Percentiles rank a stretch among this genome's conserved stretches.
phyloP scores from a whole-genome alignment of 2,888 invertebrate species.

The Altica lythri region DNA sequence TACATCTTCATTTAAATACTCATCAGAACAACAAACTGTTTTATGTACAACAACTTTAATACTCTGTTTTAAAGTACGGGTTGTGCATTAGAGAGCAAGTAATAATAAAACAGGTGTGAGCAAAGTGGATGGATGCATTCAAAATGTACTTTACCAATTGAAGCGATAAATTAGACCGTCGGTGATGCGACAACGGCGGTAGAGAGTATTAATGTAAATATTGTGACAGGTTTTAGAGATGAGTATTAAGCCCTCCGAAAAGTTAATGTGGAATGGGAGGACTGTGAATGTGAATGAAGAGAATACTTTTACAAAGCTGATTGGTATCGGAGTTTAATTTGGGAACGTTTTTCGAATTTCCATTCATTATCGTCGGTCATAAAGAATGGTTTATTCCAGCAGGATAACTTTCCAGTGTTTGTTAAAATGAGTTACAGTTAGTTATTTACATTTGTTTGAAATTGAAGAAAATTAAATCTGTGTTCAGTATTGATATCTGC shows the following conservation, averaged over 20 bases:
- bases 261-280: conserved; percentile 9
- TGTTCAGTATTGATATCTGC: too few relatives aligned
- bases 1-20: too few relatives aligned
- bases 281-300: conserved; percentile 6
- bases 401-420: too few relatives aligned
- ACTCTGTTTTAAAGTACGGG: too few relatives aligned
- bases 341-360: conserved; percentile 3
- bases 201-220: conserved; percentile 6
- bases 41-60: too few relatives aligned
- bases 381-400: background rate
- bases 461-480: too few relatives aligned
- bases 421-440: too few relatives aligned
- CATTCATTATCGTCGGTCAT: background rate
- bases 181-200: conserved; percentile 2
- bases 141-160: conserved; percentile 13
- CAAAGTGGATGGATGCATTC: background rate
- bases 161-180: conserved; percentile 15
- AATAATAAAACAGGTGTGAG: conserved; percentile 7
- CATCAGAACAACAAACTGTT: too few relatives aligned
- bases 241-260: conserved; percentile 2
- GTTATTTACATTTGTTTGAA: too few relatives aligned
- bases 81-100: too few relatives aligned
- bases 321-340: conserved; percentile 5
- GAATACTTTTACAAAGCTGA: conserved; percentile 14
- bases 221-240: conserved; percentile 15